Conservation (phyloP, 2,113 vertebrate species). For the Mastomys natalensis region DNA sequence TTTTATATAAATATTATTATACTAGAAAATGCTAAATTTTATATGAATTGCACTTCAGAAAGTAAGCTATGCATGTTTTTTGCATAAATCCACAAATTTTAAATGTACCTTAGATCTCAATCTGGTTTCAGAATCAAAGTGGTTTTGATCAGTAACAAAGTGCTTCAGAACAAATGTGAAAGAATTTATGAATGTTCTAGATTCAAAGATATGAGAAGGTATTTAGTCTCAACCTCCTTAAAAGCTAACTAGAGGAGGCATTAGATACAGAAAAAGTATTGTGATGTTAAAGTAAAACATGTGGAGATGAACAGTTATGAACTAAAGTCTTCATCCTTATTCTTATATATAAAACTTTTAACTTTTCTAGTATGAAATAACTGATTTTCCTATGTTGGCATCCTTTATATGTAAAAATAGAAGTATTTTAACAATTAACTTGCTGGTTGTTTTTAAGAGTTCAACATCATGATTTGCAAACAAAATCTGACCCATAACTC, state of each 20-base stretch:
- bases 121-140: slow-evolving; percentile 30
- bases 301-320: neutral
- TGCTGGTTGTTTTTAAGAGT: neutral
- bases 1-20: slow-evolving; percentile 27
- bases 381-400: neutral
- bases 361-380: neutral
- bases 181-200: slow-evolving; percentile 24
- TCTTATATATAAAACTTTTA: neutral
- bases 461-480: neutral
- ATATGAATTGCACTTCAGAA: neutral
- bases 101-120: slow-evolving; percentile 17
- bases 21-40: slow-evolving; percentile 17
- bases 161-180: neutral
- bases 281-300: neutral
- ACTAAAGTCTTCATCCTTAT: slow-evolving; percentile 5
- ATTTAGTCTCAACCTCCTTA: neutral
- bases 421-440: neutral
- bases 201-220: slow-evolving; percentile 13
- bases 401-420: neutral
- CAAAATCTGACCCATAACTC: neutral
- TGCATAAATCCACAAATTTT: neutral
- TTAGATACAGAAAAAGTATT: neutral
- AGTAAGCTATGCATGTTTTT: neutral
- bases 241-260: neutral
- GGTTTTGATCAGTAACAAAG: neutral